Percentiles rank a stretch among this genome's conserved stretches.
Evolutionary conservation across 2,797 vertebrate species (phyloP).

Genomic region (Merluccius polli): DNA sequence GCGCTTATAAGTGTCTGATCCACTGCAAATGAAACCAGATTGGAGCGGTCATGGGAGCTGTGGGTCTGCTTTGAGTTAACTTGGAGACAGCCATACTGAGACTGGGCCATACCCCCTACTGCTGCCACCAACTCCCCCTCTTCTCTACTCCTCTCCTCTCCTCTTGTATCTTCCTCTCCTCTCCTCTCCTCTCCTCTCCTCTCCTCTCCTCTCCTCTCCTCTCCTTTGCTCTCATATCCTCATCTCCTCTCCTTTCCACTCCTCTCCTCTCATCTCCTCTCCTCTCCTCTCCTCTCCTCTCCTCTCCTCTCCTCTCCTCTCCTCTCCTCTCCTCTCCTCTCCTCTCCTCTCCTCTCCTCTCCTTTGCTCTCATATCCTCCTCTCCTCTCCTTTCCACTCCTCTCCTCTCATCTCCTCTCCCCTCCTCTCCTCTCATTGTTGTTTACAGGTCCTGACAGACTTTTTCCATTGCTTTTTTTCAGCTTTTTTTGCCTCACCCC

Average conservation of each 20-base stretch:
- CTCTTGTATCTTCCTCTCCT: conserved; percentile 8
- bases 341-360: neutral
- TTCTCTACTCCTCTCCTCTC: neutral
- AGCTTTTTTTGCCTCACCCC: neutral
- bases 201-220: neutral
- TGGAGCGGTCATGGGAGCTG: conserved; percentile 81
- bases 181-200: neutral
- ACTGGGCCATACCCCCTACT: conserved; percentile 74
- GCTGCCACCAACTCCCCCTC: conserved; percentile 28
- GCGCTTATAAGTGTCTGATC: conserved; percentile 24
- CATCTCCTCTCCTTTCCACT: neutral
- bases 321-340: neutral
- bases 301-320: neutral
- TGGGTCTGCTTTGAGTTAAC: conserved; percentile 89
- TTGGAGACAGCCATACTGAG: conserved; percentile 88
- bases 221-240: conserved; percentile 2
- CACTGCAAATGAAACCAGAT: conserved; percentile 71
- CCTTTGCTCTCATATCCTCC: conserved; percentile 12
- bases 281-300: neutral
- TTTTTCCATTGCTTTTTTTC: conserved; percentile 54
- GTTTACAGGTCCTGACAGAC: conserved; percentile 56
- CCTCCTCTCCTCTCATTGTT: conserved; percentile 7
- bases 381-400: neutral
- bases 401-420: conserved; percentile 19
- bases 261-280: conserved; percentile 5